Evolutionary conservation across 2,797 vertebrate genomes (phyloP), one percentile per base, ranked within the genome.

Genomic region (Gymnothorax reevesii): DNA sequence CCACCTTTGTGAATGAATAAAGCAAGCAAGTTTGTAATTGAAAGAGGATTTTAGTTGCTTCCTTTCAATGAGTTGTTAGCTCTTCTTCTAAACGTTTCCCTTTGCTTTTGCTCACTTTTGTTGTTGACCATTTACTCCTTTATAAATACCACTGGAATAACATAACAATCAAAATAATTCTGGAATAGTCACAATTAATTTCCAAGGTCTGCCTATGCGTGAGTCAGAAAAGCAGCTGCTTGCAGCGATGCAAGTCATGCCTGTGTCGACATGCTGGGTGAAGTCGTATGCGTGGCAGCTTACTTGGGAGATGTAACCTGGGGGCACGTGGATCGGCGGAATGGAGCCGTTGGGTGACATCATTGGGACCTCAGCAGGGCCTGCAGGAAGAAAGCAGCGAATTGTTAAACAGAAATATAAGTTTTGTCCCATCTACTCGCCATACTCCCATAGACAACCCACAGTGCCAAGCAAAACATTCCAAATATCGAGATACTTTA

Each of bases 301-400:
- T 94, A 99, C 98, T 97, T 99, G 98, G 92, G 98, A 99, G 94
- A 99, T 98, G 91, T 99, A 99, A 91, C 98, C 98, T 0, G 98
- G 98, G 91, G 98, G 98, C 55, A 99, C 98, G 42, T 99, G 98
- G 90, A 99, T 99, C 87, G 98, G 98, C 87, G 98, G 98, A 90
- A 99, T 99, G 83, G 98, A 99, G 88, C 98, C 98, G 90, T 99
- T 98, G 59, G 98, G 98, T 92, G 98, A 99, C 98, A 99, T 98
- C 98, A 99, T 99, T 87, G 98, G 98, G 93, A 99, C 98, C 92
- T 99, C 98, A 88, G 98, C 98, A 86, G 98, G 98, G 92, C 98
- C 98, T 99, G 90, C 5, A 86, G 86, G 0, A 42, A 82, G 57
- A 60, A 88, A 86, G 80, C 85, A 73, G 82, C 83, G 42, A 57